Evolutionary conservation across 2,113 vertebrate species (phyloP), one percentile per base, ranked within the genome.

Genomic region (Malurus melanocephalus): DNA sequence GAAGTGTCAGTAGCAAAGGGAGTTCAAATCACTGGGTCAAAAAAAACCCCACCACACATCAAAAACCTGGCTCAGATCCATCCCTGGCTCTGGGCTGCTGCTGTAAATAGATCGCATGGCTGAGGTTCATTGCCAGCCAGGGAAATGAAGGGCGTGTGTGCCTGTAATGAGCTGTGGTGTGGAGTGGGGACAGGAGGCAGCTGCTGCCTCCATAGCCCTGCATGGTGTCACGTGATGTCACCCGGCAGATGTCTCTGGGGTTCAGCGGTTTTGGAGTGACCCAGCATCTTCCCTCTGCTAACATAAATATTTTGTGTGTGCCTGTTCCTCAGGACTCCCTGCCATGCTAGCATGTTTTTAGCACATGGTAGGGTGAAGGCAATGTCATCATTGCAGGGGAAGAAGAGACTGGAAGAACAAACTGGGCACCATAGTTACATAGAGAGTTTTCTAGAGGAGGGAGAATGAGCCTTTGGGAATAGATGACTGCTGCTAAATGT

Each of bases 81-180:
- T 60, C 28, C 30, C 64, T 94, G 82, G 59, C 85, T 90, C 84
- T 81, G 64, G 11, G 52, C 62, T 89, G 79, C 82, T 92, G 83
- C 85, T 65, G 68, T 89, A 85, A 88, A 56, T 85, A 87, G 94
- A 60, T 88, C 1, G 1, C 2, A 2, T 14, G 28, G 75, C 80
- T 3, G 26, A 83, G 79, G 80, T 93, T 94, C 60, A 15, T 76
- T 94, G 92, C 80, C 71, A 91, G 76, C 10, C 32, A 56, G 91
- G 49, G 65, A 78, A 87, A 78, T 80, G 62, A 92, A 84, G 73
- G 66, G 74, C 94, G 80, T 13, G 23, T 82, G 85, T 88, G 90
- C 82, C 84, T 16, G 11, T 75, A 56, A 85, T 27, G 61, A 95
- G 88, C 33, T 9, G 1, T 40, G 46, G 57, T 11, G 5, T 49